Base-by-base conservation (phyloP, 2,113 vertebrate genomes). In the Lycocorax pyrrhopterus region DNA sequence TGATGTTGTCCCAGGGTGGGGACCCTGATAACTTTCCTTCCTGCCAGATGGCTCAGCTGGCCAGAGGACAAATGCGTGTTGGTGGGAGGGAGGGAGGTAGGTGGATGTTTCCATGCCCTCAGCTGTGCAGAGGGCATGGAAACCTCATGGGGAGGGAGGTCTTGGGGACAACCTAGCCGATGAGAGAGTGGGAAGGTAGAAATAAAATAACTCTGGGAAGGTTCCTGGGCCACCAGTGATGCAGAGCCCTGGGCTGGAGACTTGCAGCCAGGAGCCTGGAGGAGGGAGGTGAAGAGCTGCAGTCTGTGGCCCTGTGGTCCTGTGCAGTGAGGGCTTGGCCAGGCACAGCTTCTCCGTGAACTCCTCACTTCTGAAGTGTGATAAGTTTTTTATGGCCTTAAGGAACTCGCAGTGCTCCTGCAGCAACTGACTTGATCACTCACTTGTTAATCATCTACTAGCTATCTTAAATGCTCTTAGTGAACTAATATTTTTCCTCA, bases 401-500 rank as follows among this genome's bases (percentile, higher is more conserved):
- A 86, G 81, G 66, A 84, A 30, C 32, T 41, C 7, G 2, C 1
- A 3, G 62, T 75, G 37, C 29, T 93, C 37, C 46, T 87, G 44
- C 14, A 84, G 84, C 58, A 62, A 11, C 7, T 87, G 84, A 43
- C 52, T 71, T 68, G 37, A 92, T 58, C 17, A 6, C 68, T 44
- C 12, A 0, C 22, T 58, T 39, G 83, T 96, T 96, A 96, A 96
- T 96, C 47, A 95, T 97, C 93, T 85, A 81, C 94, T 52, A 62
- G 52, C 26, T 66, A 17, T 69, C 60, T 82, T 81, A 84, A 77
- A 72, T 52, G 37, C 64, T 85, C 3, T 0, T 79, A 32, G n/a
- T 33, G 80, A 75, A 17, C 27, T 77, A 29, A 6, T 82, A 19
- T 35, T 89, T 93, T 84, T 47, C 58, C 49, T 82, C 37, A 53